Conservation (phyloP, 2,888 invertebrate species). For the Operophtera brumata region DNA sequence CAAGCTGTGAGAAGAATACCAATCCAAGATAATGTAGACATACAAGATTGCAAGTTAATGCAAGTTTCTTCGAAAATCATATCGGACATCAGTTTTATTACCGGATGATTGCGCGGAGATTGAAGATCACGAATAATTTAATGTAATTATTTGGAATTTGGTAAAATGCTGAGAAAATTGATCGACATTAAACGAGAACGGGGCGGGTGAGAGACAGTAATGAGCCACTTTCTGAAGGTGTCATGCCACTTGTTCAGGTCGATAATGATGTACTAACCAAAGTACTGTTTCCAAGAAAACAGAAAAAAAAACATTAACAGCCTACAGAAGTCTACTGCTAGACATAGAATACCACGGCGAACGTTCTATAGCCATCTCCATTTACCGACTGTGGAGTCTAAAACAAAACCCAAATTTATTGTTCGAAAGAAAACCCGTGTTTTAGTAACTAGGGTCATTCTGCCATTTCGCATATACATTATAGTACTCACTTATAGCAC, state of each 20-base stretch:
- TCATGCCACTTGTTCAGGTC: slow-evolving; percentile 11
- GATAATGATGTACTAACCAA: slow-evolving; percentile 12
- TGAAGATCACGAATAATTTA: slow-evolving; percentile 50
- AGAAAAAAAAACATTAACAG: neutral
- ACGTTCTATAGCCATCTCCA: too few species aligned
- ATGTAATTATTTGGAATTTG: slow-evolving; percentile 57
- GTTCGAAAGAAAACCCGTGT: neutral
- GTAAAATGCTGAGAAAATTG: slow-evolving; percentile 41
- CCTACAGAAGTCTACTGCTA: too few species aligned
- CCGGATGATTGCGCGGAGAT: slow-evolving; percentile 47
- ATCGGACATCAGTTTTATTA: slow-evolving; percentile 55
- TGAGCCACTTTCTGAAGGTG: slow-evolving; percentile 23
- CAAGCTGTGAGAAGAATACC: slow-evolving; percentile 25
- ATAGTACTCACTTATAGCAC: too few species aligned
- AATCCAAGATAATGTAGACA: slow-evolving; percentile 19
- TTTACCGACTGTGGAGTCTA: too few species aligned
- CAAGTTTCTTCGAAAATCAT: slow-evolving; percentile 53
- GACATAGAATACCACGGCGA: too few species aligned
- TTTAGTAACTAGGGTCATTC: neutral
- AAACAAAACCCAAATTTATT: neutral
- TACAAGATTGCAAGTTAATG: slow-evolving; percentile 31
- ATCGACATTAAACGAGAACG: slow-evolving; percentile 54
- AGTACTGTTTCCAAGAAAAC: slow-evolving; percentile 2
- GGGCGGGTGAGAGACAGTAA: slow-evolving; percentile 27
- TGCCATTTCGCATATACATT: neutral